Evolutionary conservation across 1,140 invertebrate species (phyloP).

Genomic region (Drosophila varians): DNA sequence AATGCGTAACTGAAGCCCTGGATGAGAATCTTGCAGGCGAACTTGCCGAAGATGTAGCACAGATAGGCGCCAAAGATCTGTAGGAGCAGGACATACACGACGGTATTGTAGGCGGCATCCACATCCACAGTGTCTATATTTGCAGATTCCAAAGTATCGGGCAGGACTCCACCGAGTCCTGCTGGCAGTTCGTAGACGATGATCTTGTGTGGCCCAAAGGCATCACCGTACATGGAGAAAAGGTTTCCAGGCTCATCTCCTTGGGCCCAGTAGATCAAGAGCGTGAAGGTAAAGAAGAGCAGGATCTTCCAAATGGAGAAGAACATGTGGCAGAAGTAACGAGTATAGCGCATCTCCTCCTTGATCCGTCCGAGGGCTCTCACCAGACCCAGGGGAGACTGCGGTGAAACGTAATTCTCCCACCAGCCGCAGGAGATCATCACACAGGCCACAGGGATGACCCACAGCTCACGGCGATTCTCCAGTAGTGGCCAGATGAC

Average conservation of each 20-base stretch:
- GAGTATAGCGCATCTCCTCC: slow-evolving; percentile 90
- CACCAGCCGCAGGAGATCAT: slow-evolving; percentile 97
- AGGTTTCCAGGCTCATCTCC: slow-evolving; percentile 91
- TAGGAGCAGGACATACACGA: slow-evolving; percentile 91
- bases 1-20: slow-evolving; percentile 98
- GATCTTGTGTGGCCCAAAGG: slow-evolving; percentile 91
- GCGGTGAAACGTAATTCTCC: slow-evolving; percentile 96
- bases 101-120: slow-evolving; percentile 88
- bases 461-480: slow-evolving; percentile 89
- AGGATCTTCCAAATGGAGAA: slow-evolving; percentile 95
- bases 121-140: slow-evolving; percentile 89
- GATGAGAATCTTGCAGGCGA: slow-evolving; percentile 97
- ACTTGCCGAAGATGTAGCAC: slow-evolving; percentile 96
- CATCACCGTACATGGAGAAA: slow-evolving; percentile 89
- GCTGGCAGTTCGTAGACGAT: slow-evolving; percentile 89
- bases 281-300: slow-evolving; percentile 89
- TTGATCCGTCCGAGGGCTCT: slow-evolving; percentile 92
- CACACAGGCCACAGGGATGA: slow-evolving; percentile 92
- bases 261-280: slow-evolving; percentile 90
- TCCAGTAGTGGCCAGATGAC: slow-evolving; percentile 94
- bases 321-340: slow-evolving; percentile 95
- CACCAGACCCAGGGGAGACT: slow-evolving; percentile 92
- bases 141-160: slow-evolving; percentile 89
- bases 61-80: slow-evolving; percentile 93
- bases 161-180: slow-evolving; percentile 85